These are phyloP conservation scores for Bombus consobrinus DNA, from an alignment of 1,140 invertebrate species.

Conservation along the genomic window DNA sequence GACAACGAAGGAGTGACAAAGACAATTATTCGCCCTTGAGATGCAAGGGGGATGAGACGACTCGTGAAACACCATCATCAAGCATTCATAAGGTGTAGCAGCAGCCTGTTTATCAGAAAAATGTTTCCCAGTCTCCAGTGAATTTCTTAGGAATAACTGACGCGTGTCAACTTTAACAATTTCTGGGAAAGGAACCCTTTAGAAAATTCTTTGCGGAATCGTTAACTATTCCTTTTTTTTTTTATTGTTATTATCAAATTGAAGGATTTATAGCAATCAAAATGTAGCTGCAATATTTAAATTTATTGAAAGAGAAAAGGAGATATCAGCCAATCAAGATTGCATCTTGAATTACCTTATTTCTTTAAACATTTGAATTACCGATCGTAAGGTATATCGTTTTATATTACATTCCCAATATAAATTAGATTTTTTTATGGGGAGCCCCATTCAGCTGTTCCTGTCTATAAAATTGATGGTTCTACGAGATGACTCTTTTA, in stretches of 20 bases:
- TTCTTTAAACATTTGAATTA: not conserved
- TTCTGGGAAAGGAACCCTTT: not conserved
- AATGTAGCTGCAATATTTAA: too few relatives aligned
- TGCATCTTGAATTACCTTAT: too few relatives aligned
- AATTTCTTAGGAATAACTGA: conserved; percentile 12
- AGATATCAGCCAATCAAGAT: too few relatives aligned
- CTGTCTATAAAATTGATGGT: conserved; percentile 46
- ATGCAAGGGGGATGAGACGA: conserved; percentile 22
- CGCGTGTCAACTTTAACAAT: not conserved
- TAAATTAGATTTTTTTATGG: not conserved
- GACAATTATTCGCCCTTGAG: conserved; percentile 35
- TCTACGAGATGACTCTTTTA: conserved; percentile 39
- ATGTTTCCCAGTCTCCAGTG: conserved; percentile 10
- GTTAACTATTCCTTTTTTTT: not conserved
- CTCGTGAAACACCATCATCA: conserved; percentile 65
- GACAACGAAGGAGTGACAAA: not conserved
- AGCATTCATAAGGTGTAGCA: conserved; percentile 67
- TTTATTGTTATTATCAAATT: too few relatives aligned
- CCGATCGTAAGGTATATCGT: not conserved
- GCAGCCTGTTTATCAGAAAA: conserved; percentile 54
- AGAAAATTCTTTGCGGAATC: not conserved
- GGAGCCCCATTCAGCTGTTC: not conserved
- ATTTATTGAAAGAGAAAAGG: too few relatives aligned
- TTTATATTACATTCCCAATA: not conserved
- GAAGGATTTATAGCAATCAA: too few relatives aligned